These are phyloP conservation scores for Hanleya hanleyi DNA, from an alignment of 2,888 invertebrate genomes.

Conservation along the genomic window DNA sequence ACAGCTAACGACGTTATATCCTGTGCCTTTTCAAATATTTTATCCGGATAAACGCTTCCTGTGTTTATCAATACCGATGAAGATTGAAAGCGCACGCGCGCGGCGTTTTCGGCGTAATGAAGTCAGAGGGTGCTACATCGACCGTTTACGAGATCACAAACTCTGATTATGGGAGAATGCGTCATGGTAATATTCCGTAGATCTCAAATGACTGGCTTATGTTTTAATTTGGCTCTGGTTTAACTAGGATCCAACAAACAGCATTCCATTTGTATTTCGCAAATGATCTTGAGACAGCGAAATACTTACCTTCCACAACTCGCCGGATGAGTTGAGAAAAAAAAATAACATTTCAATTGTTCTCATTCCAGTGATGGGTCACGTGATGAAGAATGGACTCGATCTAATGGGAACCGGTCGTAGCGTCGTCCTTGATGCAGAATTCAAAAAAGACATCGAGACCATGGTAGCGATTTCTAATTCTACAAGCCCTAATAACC, in stretches of 20 bases:
- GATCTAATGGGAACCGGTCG: constrained; percentile 74
- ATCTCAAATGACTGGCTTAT: no score
- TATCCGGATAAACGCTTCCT: no score
- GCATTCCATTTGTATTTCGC: neutral
- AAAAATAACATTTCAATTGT: neutral
- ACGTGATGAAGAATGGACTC: constrained; percentile 72
- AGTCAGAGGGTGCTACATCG: no score
- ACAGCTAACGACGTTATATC: no score
- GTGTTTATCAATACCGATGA: no score
- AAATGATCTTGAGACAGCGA: neutral
- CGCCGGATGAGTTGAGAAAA: no score
- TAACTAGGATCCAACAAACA: neutral
- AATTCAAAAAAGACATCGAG: constrained; percentile 65
- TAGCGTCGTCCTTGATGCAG: constrained; percentile 60
- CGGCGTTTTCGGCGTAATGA: no score
- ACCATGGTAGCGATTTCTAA: constrained; percentile 59
- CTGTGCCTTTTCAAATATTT: no score
- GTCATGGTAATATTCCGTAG: no score
- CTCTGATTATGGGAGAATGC: no score
- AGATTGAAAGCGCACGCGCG: no score
- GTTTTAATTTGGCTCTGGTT: neutral
- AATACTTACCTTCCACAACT: neutral
- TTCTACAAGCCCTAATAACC: constrained; percentile 45
- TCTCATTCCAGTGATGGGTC: constrained; percentile 73
- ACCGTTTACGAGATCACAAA: no score